Conservation (phyloP, 2,888 invertebrate species). For the Platerodrilus igneus region DNA sequence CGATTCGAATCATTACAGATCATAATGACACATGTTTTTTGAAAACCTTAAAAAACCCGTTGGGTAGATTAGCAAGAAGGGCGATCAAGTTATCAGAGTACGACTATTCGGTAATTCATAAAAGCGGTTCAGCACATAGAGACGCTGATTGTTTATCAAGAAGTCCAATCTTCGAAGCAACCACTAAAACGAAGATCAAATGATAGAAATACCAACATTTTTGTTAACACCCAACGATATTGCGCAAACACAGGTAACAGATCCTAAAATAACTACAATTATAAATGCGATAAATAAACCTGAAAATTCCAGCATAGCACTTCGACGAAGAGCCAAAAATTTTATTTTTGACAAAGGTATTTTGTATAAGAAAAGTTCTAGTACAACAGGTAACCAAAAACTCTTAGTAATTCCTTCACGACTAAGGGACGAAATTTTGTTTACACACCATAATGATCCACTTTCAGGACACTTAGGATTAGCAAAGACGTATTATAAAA, state of each 20-base stretch:
- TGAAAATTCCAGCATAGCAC: not conserved
- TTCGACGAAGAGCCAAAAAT: not conserved
- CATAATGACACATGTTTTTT: conserved; percentile 14
- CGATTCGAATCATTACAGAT: conserved; percentile 19
- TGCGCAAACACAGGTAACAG: conserved; percentile 1
- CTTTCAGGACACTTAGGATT: conserved; percentile 6
- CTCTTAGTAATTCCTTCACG: conserved; percentile 4
- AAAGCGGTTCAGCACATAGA: conserved; percentile 8
- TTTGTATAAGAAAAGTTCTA: conserved; percentile 6
- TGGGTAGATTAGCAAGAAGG: conserved; percentile 10
- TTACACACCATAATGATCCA: conserved; percentile 3
- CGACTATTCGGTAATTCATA: conserved; percentile 13
- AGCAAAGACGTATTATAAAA: too few relatives aligned
- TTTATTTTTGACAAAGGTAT: conserved; percentile 1
- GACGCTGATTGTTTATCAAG: conserved; percentile 16
- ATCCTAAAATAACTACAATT: conserved; percentile 2
- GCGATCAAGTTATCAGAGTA: conserved; percentile 14
- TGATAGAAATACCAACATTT: conserved; percentile 7
- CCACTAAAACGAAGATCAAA: conserved; percentile 3
- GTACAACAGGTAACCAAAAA: not conserved
- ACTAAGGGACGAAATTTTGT: not conserved
- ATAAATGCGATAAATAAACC: not conserved
- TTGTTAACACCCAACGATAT: conserved; percentile 8
- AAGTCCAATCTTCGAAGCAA: not conserved
- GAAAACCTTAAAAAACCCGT: conserved; percentile 4